These are phyloP conservation scores for Agrotis puta DNA, from an alignment of 2,888 invertebrate genomes.

Conservation along the genomic window DNA sequence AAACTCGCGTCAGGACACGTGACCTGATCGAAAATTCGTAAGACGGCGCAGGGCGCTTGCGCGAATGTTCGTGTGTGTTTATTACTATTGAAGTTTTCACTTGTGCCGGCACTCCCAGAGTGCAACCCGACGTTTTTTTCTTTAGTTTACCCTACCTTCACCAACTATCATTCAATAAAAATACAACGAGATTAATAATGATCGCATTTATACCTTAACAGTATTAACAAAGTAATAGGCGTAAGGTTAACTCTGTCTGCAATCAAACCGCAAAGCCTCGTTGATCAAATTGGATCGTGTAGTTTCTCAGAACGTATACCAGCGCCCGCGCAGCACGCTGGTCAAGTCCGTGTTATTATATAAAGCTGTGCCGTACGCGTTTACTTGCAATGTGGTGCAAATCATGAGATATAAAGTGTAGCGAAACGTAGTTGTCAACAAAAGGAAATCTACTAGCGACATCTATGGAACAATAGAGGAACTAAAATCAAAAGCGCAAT, in stretches of 20 bases:
- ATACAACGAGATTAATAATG: neutral
- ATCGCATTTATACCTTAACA: neutral
- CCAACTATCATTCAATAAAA: neutral
- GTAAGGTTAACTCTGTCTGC: neutral
- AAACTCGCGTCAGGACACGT: no score
- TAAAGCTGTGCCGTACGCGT: constrained; percentile 57
- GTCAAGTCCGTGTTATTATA: constrained; percentile 64
- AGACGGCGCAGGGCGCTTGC: no score
- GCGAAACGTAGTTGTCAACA: no score
- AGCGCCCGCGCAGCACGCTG: constrained; percentile 38
- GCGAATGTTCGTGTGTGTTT: no score
- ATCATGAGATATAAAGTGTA: constrained; percentile 28
- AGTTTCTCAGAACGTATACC: constrained; percentile 52
- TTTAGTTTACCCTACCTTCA: no score
- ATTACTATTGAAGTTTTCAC: no score
- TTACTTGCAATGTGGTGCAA: constrained; percentile 55
- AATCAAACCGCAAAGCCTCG: constrained; percentile 40
- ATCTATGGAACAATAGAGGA: no score
- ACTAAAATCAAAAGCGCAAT: no score
- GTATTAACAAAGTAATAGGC: constrained; percentile 4
- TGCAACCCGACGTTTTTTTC: no score
- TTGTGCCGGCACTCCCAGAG: no score
- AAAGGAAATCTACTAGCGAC: no score
- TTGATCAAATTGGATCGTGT: constrained; percentile 57
- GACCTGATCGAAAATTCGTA: no score